Conservation (phyloP, 2,888 invertebrate species). For the Meiosimyza decipiens region DNA sequence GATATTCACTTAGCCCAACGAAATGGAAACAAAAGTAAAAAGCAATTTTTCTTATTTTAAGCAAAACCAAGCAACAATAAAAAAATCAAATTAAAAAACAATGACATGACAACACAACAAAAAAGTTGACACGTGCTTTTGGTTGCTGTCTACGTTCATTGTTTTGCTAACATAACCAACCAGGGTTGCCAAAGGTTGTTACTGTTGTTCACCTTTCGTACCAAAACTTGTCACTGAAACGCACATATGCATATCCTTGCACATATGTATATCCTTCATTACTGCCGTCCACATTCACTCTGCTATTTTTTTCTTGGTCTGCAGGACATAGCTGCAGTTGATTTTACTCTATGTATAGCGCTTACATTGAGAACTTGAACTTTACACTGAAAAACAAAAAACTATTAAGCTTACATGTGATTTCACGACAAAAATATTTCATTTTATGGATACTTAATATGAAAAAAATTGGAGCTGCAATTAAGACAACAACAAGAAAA, state of each 20-base stretch:
- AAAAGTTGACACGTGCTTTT: conserved; percentile 15
- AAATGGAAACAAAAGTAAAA: neutral
- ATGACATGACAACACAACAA: conserved; percentile 13
- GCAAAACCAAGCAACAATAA: neutral
- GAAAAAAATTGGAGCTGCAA: too few species aligned
- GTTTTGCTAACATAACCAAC: neutral
- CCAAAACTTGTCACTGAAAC: neutral
- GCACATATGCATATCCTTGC: neutral
- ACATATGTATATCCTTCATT: neutral
- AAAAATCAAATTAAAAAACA: neutral
- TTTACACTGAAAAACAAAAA: too few species aligned
- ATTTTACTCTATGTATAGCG: too few species aligned
- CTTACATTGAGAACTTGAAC: too few species aligned
- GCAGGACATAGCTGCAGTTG: too few species aligned
- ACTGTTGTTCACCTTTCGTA: neutral
- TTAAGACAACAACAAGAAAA: too few species aligned
- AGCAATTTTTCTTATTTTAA: conserved; percentile 11
- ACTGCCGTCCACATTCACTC: neutral
- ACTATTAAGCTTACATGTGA: too few species aligned
- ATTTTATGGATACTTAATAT: too few species aligned
- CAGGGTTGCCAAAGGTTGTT: neutral
- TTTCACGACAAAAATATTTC: too few species aligned
- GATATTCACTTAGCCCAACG: conserved; percentile 1
- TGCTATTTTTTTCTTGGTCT: neutral
- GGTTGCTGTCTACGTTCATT: neutral